Conservation (phyloP, 2,797 vertebrate genomes). For the Hirundo rustica region DNA sequence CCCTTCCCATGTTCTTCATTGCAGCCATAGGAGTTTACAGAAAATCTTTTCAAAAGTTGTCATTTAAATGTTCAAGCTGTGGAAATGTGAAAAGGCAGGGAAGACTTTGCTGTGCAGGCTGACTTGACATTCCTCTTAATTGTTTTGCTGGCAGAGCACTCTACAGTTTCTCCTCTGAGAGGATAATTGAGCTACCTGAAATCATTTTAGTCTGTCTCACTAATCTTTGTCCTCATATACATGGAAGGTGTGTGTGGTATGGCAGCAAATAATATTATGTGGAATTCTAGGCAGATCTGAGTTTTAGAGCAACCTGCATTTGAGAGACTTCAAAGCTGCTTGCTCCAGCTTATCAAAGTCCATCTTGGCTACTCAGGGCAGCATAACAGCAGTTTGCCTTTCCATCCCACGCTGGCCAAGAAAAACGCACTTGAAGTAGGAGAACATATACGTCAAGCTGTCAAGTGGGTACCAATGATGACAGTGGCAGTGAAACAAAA, state of each 20-base stretch:
- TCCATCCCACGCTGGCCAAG: neutral
- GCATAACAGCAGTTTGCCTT: neutral
- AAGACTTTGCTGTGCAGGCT: neutral
- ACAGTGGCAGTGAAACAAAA: neutral
- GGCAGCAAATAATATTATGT: neutral
- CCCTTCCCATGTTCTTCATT: neutral
- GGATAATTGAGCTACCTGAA: neutral
- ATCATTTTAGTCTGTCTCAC: neutral
- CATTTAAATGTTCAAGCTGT: neutral
- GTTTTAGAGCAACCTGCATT: neutral
- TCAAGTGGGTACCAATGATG: neutral
- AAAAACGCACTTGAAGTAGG: neutral
- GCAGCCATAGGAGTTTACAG: neutral
- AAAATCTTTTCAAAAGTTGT: neutral
- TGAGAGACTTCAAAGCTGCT: neutral
- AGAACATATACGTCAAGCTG: accelerated
- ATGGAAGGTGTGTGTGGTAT: neutral
- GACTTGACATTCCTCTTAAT: neutral
- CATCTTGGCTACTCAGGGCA: neutral
- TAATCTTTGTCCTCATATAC: neutral
- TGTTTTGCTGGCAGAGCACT: neutral
- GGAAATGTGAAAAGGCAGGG: neutral
- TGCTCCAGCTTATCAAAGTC: neutral
- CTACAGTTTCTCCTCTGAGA: neutral
- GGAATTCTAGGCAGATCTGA: neutral